Percentiles rank a stretch among this genome's conserved stretches.
Evolutionary conservation across 2,888 invertebrate species (phyloP).

Genomic region (Chaetogeoica ovagalla): DNA sequence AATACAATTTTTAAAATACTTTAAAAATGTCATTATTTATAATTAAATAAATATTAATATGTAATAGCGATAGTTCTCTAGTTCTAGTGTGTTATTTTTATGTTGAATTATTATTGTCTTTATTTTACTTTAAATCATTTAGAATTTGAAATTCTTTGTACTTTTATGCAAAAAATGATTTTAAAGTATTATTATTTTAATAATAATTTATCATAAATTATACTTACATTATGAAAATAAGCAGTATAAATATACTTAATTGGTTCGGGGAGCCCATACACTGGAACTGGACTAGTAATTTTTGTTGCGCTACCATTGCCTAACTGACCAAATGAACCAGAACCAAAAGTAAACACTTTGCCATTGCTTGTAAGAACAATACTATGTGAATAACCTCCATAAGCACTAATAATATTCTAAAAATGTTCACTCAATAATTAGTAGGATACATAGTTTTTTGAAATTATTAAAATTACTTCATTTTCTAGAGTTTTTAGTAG

Average conservation of each 20-base stretch:
- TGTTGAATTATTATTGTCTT: too few species aligned
- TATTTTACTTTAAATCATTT: background rate
- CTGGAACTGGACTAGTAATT: conserved; percentile 65
- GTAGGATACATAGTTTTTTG: background rate
- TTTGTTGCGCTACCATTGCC: conserved; percentile 67
- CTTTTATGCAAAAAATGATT: conserved; percentile 5
- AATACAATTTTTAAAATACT: too few species aligned
- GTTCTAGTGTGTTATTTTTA: too few species aligned
- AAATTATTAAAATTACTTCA: conserved; percentile 58
- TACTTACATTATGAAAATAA: conserved; percentile 76
- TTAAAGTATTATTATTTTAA: too few species aligned
- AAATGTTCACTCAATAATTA: conserved; percentile 30
- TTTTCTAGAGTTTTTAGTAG: conserved; percentile 61
- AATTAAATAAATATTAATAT: too few species aligned
- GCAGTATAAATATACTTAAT: conserved; percentile 66
- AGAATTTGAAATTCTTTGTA: background rate
- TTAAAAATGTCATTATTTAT: too few species aligned
- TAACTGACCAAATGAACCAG: conserved; percentile 79
- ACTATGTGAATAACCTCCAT: conserved; percentile 75
- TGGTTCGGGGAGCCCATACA: conserved; percentile 64
- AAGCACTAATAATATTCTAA: conserved; percentile 59
- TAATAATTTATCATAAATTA: background rate
- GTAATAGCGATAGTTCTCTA: too few species aligned
- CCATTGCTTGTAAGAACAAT: conserved; percentile 71
- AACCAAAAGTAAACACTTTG: conserved; percentile 70